Conservation (phyloP, 1,140 invertebrate genomes). For the Carcinoscorpius rotundicauda region DNA sequence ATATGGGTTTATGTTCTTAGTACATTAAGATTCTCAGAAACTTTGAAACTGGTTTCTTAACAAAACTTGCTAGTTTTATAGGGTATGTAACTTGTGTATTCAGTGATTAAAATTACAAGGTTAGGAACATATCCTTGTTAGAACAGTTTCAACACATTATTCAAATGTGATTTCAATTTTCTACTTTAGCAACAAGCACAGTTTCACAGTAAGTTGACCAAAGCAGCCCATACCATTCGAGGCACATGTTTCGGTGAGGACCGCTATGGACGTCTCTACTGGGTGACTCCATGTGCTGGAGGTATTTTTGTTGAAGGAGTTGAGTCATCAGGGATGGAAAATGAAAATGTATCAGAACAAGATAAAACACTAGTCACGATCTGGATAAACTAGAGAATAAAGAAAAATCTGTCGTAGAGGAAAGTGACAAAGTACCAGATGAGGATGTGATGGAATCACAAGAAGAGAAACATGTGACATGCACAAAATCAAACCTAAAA, state of each 20-base stretch:
- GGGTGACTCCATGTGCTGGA: constrained; percentile 77
- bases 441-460: constrained; percentile 29
- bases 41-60: no score
- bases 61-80: no score
- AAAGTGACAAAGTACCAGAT: constrained; percentile 28
- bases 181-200: constrained; percentile 44
- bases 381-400: constrained; percentile 14
- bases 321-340: constrained; percentile 48
- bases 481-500: constrained; percentile 16
- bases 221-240: constrained; percentile 57
- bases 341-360: constrained; percentile 18
- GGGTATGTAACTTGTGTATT: no score
- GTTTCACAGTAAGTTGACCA: constrained; percentile 48
- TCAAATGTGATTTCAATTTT: no score
- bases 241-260: constrained; percentile 83
- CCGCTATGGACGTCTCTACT: constrained; percentile 81
- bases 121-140: no score
- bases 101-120: no score
- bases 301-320: constrained; percentile 83
- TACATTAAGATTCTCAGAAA: no score
- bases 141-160: no score
- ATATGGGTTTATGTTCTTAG: no score
- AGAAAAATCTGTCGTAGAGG: not conserved
- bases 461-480: constrained; percentile 15
- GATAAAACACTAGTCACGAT: constrained; percentile 27